A percentile compares a stretch with the other conserved stretches of the same genome.
These are phyloP conservation scores for Gambusia yucatana DNA, from an alignment of 2,797 vertebrate genomes.

Conservation along the genomic window DNA sequence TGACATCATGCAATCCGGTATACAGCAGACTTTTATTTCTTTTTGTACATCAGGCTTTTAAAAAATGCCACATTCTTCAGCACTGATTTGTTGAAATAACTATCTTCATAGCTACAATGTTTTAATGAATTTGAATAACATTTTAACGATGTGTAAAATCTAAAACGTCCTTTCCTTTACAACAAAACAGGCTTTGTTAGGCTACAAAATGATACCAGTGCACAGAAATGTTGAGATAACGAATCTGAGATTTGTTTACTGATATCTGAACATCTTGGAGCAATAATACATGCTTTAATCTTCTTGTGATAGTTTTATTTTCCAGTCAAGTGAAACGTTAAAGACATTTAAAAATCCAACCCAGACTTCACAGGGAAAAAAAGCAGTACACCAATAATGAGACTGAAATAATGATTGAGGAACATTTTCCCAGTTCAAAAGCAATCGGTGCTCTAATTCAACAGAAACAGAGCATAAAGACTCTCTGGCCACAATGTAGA, in stretches of 20 bases:
- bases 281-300: constrained; percentile 74
- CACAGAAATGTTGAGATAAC: background rate
- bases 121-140: background rate
- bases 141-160: background rate
- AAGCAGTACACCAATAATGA: constrained; percentile 70
- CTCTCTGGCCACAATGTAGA: constrained; percentile 55
- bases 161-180: background rate
- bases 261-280: constrained; percentile 40
- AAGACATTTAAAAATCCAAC: constrained; percentile 76
- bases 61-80: background rate
- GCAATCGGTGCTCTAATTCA: constrained; percentile 77
- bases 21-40: background rate
- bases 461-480: constrained; percentile 39
- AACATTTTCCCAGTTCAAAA: constrained; percentile 65
- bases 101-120: background rate
- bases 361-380: constrained; percentile 74
- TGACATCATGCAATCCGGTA: background rate
- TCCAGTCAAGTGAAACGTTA: constrained; percentile 79
- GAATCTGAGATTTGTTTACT: constrained; percentile 13
- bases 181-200: background rate
- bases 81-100: background rate
- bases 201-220: background rate
- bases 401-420: constrained; percentile 68
- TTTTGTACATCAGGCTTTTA: background rate
- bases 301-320: constrained; percentile 78